These are phyloP conservation scores for Matsumyia berberina DNA, from an alignment of 2,888 invertebrate species.

Conservation along the genomic window DNA sequence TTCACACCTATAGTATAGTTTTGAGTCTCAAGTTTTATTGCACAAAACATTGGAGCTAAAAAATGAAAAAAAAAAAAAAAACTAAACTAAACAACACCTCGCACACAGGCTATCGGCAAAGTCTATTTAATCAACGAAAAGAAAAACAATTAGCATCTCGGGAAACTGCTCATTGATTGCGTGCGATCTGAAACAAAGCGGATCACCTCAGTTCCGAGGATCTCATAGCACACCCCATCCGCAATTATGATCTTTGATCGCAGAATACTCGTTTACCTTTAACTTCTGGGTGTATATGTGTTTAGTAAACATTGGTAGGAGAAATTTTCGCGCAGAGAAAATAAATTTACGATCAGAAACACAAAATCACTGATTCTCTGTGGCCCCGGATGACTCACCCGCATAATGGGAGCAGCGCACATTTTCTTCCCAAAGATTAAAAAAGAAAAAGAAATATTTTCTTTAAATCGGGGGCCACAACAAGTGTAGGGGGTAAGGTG, in stretches of 20 bases:
- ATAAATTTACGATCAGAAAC: slow-evolving; percentile 25
- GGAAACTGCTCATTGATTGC: slow-evolving; percentile 28
- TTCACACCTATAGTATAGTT: background rate
- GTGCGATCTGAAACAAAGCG: slow-evolving; percentile 43
- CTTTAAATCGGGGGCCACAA: slow-evolving; percentile 26
- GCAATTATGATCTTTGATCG: slow-evolving; percentile 42
- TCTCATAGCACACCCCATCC: slow-evolving; percentile 10
- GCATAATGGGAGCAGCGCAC: slow-evolving; percentile 37
- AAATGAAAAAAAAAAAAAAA: slow-evolving; percentile 1
- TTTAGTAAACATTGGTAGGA: slow-evolving; percentile 32
- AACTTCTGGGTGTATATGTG: slow-evolving; percentile 1
- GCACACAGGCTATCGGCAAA: slow-evolving; percentile 2
- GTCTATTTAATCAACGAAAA: slow-evolving; percentile 25
- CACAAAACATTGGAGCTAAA: background rate
- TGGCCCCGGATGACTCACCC: slow-evolving; percentile 38
- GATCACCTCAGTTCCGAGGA: slow-evolving; percentile 5
- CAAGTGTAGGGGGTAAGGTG: slow-evolving; percentile 14
- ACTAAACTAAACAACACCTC: slow-evolving; percentile 6
- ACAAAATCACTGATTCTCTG: slow-evolving; percentile 2
- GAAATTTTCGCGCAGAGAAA: slow-evolving; percentile 21
- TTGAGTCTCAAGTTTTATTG: slow-evolving; percentile 1
- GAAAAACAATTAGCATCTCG: slow-evolving; percentile 32
- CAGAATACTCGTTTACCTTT: background rate
- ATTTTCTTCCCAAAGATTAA: slow-evolving; percentile 26
- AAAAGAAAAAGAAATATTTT: slow-evolving; percentile 17